Percentiles rank a stretch among this genome's conserved stretches.
Conservation (phyloP, 2,888 invertebrate species). For the Rotaria macrura region DNA sequence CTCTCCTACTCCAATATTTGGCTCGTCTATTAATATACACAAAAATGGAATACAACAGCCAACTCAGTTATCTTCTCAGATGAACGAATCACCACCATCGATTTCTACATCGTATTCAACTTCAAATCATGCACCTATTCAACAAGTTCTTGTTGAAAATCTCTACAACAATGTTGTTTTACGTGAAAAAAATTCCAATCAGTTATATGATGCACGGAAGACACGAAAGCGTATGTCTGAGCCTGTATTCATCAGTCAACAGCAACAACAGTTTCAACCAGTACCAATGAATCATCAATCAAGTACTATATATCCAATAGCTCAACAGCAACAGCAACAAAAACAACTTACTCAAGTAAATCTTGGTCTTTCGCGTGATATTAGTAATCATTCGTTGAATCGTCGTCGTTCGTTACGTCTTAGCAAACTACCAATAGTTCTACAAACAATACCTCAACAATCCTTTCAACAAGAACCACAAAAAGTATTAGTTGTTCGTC, state of each 20-base stretch:
- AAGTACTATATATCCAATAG: background rate
- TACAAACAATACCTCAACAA: background rate
- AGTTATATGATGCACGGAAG: background rate
- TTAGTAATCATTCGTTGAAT: background rate
- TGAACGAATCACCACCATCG: background rate
- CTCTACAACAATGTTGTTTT: background rate
- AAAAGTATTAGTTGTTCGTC: slow-evolving; percentile 64
- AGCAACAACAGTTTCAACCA: background rate
- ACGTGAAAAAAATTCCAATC: background rate
- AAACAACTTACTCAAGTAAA: background rate
- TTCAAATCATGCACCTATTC: background rate
- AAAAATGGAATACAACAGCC: background rate
- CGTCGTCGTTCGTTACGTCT: slow-evolving; percentile 12
- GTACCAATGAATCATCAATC: background rate
- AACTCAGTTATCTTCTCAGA: background rate
- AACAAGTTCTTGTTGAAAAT: slow-evolving; percentile 8
- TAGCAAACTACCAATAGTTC: background rate
- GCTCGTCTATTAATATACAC: background rate
- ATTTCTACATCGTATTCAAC: background rate
- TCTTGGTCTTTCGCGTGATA: background rate
- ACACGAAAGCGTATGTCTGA: background rate
- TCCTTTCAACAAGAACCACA: slow-evolving; percentile 33
- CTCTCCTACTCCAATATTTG: background rate
- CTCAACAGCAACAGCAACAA: background rate
- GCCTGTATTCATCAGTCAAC: background rate